Percentiles rank a stretch among this genome's conserved stretches.
Conservation (phyloP, 2,113 vertebrate genomes). For the Oreochromis spilurus region DNA sequence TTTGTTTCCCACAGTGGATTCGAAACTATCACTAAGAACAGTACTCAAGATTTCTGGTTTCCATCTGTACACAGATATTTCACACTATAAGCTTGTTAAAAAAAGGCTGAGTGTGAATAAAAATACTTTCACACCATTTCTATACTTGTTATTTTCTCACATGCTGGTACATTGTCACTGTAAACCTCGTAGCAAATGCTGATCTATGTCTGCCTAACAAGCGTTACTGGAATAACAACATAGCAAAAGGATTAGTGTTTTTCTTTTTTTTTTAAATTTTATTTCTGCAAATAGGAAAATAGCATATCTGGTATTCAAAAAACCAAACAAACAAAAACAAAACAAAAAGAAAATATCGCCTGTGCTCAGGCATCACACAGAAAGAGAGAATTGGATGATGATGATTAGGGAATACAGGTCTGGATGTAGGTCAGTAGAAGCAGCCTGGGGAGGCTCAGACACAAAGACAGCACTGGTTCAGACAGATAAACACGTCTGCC, state of each 20-base stretch:
- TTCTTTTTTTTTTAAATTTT: constrained; percentile 9
- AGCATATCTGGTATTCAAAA: constrained; percentile 72
- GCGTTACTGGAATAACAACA: neutral
- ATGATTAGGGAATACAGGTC: constrained; percentile 42
- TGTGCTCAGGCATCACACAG: constrained; percentile 23
- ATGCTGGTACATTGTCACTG: neutral
- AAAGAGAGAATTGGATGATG: constrained; percentile 7
- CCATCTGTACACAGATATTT: neutral
- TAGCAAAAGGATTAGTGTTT: neutral
- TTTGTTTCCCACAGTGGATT: neutral
- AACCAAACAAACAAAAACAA: constrained; percentile 7
- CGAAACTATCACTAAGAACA: neutral
- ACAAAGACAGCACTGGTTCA: constrained; percentile 52
- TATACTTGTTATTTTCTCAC: neutral
- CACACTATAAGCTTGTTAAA: neutral
- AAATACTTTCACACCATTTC: neutral
- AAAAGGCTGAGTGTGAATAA: neutral
- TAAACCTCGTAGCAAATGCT: neutral
- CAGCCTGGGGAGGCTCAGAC: constrained; percentile 64
- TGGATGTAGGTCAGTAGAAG: constrained; percentile 68
- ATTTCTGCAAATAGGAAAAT: constrained; percentile 78
- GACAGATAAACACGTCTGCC: constrained; percentile 50
- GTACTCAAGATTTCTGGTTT: neutral
- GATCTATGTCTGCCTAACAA: neutral
- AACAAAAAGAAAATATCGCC: constrained; percentile 8